Base-by-base conservation (phyloP, 2,113 vertebrate species). In the Nerophis ophidion region DNA sequence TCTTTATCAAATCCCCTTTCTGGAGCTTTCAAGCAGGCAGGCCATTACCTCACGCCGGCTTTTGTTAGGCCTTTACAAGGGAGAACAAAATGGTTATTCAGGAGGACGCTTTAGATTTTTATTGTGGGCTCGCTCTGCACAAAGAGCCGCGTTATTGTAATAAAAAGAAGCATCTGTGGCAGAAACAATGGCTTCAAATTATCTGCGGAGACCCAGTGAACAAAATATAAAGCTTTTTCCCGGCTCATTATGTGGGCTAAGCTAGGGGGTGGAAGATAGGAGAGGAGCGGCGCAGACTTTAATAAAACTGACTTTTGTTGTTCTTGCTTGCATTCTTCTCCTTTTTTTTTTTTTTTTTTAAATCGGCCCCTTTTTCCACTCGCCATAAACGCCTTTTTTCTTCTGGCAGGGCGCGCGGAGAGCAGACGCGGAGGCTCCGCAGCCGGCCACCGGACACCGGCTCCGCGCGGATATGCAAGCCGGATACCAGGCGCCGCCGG, bases 141-240 rank as follows among this genome's bases (percentile, higher is more conserved):
- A 98, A 98, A 98, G 95, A 95, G 92, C 93, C 89, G 91, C 93
- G 95, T 98, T 99, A 99, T 98, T 99, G 95, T 98, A 97, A 98
- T 97, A 96, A 96, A 98, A 97, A 97, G 95, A 99, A 95, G 94
- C 96, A 99, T 98, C 96, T 99, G 96, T 97, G 95, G 92, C 93
- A 97, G 95, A 98, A 97, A 99, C 97, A 99, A 99, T 98, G 91
- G 94, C 94, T 96, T 97, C 93, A 99, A 98, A 99, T 99, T 98
- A 97, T 99, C 94, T 95, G 92, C 97, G 95, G 97, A 96, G 96
- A 94, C 93, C 93, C 94, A 92, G 92, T 94, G 95, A 95, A 95
- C 84, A 93, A 95, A 97, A 97, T 94, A 98, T 94, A 98, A 98
- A 95, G 95, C 95, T 94, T 95, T 96, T 93, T 94, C 91, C 19